A percentile compares a stretch with the other conserved stretches of the same genome.
Conservation (phyloP, 1,140 invertebrate species). For the Danaus melanippus region DNA sequence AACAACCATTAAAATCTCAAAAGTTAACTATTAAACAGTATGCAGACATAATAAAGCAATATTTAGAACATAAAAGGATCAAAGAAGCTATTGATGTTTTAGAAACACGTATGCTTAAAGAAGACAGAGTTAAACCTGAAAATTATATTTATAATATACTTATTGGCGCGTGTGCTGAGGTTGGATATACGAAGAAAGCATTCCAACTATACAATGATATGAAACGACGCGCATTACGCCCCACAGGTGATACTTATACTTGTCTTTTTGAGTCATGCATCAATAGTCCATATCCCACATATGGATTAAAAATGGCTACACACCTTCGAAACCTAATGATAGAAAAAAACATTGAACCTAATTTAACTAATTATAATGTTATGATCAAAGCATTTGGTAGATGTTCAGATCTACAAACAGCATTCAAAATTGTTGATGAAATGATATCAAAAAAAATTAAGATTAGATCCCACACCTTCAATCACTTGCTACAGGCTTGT, state of each 20-base stretch:
- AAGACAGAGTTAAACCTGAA: slow-evolving; percentile 84
- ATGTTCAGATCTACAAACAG: slow-evolving; percentile 81
- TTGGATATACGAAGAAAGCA: slow-evolving; percentile 88
- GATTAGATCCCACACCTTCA: slow-evolving; percentile 80
- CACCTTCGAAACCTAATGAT: slow-evolving; percentile 78
- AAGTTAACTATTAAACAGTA: slow-evolving; percentile 75
- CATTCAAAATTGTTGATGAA: slow-evolving; percentile 88
- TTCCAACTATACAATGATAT: slow-evolving; percentile 87
- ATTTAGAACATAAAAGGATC: slow-evolving; percentile 75
- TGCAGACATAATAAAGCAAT: slow-evolving; percentile 78
- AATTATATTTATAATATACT: slow-evolving; percentile 86
- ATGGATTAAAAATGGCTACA: slow-evolving; percentile 77
- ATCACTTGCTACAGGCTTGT: slow-evolving; percentile 87
- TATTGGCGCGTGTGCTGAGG: slow-evolving; percentile 83
- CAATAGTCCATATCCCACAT: slow-evolving; percentile 78
- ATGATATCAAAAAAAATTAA: slow-evolving; percentile 79
- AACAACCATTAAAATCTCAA: slow-evolving; percentile 56
- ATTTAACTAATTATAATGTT: slow-evolving; percentile 86
- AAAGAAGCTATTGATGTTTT: slow-evolving; percentile 84
- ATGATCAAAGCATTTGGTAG: slow-evolving; percentile 93
- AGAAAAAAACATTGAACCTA: slow-evolving; percentile 79
- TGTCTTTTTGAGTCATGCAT: slow-evolving; percentile 91
- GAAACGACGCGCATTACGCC: slow-evolving; percentile 80
- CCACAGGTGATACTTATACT: slow-evolving; percentile 82
- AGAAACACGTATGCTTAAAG: slow-evolving; percentile 80